A percentile compares a stretch with the other conserved stretches of the same genome.
phyloP scores from a whole-genome alignment of 2,113 vertebrate genomes.

The Cryptotis parvus region DNA sequence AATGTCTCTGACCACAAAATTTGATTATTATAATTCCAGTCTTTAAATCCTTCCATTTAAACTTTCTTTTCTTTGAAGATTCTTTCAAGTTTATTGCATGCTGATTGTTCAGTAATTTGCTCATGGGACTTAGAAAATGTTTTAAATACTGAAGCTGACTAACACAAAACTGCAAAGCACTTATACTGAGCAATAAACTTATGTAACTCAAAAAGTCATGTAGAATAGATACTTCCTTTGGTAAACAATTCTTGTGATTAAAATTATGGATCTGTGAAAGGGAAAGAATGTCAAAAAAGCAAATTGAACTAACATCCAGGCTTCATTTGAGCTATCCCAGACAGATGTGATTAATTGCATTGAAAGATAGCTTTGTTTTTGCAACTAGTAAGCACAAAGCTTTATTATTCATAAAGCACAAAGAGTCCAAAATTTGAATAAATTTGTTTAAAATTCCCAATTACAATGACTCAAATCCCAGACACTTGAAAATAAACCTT shows the following conservation, averaged over 20 bases:
- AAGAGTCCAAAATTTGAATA: constrained; percentile 53
- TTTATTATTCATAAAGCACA: constrained; percentile 54
- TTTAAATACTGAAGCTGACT: constrained; percentile 47
- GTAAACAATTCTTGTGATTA: constrained; percentile 57
- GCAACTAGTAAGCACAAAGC: constrained; percentile 38
- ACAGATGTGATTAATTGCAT: constrained; percentile 64
- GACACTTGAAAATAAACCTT: constrained; percentile 49
- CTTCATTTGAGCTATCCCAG: constrained; percentile 51
- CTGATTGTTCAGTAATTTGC: constrained; percentile 65
- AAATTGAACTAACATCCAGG: constrained; percentile 41
- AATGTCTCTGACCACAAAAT: constrained; percentile 73
- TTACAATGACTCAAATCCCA: constrained; percentile 44
- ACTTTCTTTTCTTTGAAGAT: constrained; percentile 66
- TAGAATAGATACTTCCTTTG: constrained; percentile 42
- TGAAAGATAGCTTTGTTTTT: constrained; percentile 67
- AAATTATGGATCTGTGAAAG: constrained; percentile 49
- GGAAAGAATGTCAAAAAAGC: constrained; percentile 38
- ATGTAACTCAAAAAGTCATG: too few species aligned
- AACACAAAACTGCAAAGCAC: constrained; percentile 51
- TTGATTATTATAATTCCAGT: constrained; percentile 73
- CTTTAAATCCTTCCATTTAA: constrained; percentile 65
- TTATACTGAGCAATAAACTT: constrained; percentile 50
- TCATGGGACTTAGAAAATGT: constrained; percentile 47
- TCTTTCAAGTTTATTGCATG: constrained; percentile 66
- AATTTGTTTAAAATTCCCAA: constrained; percentile 62